Evolutionary conservation across 2,888 invertebrate species (phyloP), one percentile per base, ranked within the genome.

Genomic region (Hofmannophila pseudospretella): DNA sequence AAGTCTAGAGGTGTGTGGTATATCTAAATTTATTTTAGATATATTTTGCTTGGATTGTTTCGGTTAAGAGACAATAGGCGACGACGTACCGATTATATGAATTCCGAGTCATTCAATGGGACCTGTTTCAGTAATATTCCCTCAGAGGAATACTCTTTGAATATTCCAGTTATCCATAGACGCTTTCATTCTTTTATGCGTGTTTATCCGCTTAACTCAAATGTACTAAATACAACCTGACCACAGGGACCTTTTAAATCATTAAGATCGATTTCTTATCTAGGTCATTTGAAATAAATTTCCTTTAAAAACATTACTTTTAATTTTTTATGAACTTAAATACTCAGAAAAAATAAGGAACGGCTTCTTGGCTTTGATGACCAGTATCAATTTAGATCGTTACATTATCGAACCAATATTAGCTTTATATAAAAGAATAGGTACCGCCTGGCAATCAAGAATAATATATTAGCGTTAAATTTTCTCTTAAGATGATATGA

Each of bases 61-160:
- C 51, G 54, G 55, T 61, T 62, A 57, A 54, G 44, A 39, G 43
- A 44, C 42, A 41, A 42, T 30, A 46, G 47, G 43, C 54, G 57
- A 55, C 46, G 51, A 54, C 46, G 50, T 49, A 47, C 48, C 51
- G 62, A 54, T 72, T 64, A 57, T 36, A 65, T 79, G 80, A 73
- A 75, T 71, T 80, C 72, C 65, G 71, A 73, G 70, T 68, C 67
- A 56, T 55, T 45, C 49, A 53, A 57, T 67, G 67, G 67, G 68
- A 68, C 65, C 64, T 42, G 39, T 44, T 34, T 46, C 34, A 34
- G 40, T 49, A n/a, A n/a, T n/a, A n/a, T n/a, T n/a, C n/a, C n/a
- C n/a, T n/a, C n/a, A n/a, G n/a, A n/a, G n/a, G n/a, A n/a, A n/a
- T n/a, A n/a, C n/a, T n/a, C n/a, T n/a, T n/a, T n/a, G n/a, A n/a